phyloP scores from a whole-genome alignment of 1,140 invertebrate genomes.

The Drosophila jambulina region DNA sequence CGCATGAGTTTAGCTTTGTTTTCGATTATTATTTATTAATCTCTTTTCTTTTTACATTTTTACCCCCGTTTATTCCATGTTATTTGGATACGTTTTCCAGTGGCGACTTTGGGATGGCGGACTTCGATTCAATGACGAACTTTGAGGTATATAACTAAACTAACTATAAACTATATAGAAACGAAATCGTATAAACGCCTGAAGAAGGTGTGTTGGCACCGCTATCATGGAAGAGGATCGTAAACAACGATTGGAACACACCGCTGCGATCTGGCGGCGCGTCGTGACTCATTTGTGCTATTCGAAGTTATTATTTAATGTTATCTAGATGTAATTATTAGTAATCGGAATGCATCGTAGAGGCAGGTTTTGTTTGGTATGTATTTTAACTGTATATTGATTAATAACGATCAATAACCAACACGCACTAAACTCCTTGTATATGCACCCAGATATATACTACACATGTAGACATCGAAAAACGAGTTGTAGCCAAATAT shows the following conservation, averaged over 20 bases:
- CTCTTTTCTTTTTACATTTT: slow-evolving; percentile 43
- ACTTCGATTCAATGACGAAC: slow-evolving; percentile 76
- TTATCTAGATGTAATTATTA: slow-evolving; percentile 58
- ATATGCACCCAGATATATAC: neutral
- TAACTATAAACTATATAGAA: slow-evolving; percentile 48
- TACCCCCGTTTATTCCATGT: slow-evolving; percentile 25
- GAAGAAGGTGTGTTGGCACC: slow-evolving; percentile 41
- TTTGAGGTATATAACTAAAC: slow-evolving; percentile 71
- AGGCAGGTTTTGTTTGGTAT: slow-evolving; percentile 77
- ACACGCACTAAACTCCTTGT: neutral
- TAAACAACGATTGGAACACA: slow-evolving; percentile 35
- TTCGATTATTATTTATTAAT: slow-evolving; percentile 47
- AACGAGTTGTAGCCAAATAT: slow-evolving; percentile 8
- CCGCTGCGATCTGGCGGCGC: slow-evolving; percentile 14
- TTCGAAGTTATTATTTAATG: slow-evolving; percentile 40
- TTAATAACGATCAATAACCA: neutral
- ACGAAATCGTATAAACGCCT: slow-evolving; percentile 49
- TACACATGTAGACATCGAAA: slow-evolving; percentile 10
- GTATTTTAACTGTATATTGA: slow-evolving; percentile 48
- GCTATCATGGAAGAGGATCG: slow-evolving; percentile 54
- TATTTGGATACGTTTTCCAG: slow-evolving; percentile 47
- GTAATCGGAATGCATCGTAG: slow-evolving; percentile 63
- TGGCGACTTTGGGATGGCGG: slow-evolving; percentile 76
- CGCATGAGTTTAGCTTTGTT: slow-evolving; percentile 13
- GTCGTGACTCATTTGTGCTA: slow-evolving; percentile 43